Conservation (phyloP, 2,797 vertebrate species). For the Phataginus tricuspis region DNA sequence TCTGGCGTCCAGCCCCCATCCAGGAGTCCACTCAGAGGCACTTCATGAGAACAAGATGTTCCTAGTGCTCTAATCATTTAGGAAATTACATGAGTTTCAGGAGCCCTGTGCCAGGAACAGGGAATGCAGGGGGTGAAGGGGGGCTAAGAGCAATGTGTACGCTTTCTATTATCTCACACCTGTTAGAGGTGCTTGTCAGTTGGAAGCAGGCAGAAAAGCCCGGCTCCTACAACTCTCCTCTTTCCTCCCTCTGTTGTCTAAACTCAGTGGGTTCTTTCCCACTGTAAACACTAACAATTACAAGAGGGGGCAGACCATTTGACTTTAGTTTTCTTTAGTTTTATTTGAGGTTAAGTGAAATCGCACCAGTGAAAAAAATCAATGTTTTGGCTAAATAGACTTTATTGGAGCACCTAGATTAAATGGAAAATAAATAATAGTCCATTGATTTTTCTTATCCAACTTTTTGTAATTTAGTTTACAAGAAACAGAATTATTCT, state of each 20-base stretch:
- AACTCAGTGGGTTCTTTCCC: not conserved
- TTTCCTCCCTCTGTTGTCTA: not conserved
- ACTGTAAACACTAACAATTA: slow-evolving; percentile 10
- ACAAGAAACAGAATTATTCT: slow-evolving; percentile 48
- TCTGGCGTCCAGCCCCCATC: not conserved
- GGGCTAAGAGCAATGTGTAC: not conserved
- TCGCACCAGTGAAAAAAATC: slow-evolving; percentile 71
- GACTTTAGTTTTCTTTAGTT: slow-evolving; percentile 66
- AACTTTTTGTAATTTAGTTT: slow-evolving; percentile 59
- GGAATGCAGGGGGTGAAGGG: no score
- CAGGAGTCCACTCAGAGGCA: not conserved
- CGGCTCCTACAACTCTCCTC: not conserved
- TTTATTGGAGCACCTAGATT: slow-evolving; percentile 77
- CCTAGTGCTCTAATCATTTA: not conserved
- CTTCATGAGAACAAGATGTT: not conserved
- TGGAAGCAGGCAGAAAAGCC: slow-evolving; percentile 44
- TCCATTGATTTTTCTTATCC: slow-evolving; percentile 69
- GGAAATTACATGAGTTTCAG: not conserved
- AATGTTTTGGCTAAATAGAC: slow-evolving; percentile 72
- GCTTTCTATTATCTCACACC: not conserved
- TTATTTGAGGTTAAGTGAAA: slow-evolving; percentile 71
- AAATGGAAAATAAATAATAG: slow-evolving; percentile 76
- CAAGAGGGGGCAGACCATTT: not conserved
- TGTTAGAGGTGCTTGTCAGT: not conserved
- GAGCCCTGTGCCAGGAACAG: not conserved